phyloP scores from a whole-genome alignment of 2,797 vertebrate species.

The Lutjanus argentimaculatus region DNA sequence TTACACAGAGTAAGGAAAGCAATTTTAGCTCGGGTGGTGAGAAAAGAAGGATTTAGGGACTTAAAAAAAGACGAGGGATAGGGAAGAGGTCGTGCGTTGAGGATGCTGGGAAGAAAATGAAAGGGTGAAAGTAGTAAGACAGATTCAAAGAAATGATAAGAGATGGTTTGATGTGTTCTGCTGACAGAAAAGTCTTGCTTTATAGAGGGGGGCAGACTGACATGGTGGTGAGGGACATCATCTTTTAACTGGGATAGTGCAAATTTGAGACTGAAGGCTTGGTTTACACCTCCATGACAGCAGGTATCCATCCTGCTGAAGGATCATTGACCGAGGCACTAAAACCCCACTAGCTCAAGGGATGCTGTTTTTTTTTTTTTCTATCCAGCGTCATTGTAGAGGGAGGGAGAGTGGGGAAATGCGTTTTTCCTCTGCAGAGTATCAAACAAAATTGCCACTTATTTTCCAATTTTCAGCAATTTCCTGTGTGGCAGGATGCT shows the following conservation, averaged over 20 bases:
- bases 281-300: conserved; percentile 41
- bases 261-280: conserved; percentile 42
- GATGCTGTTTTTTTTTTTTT: neutral
- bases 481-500: conserved; percentile 33
- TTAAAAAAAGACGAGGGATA: conserved; percentile 50
- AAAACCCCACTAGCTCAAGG: conserved; percentile 12
- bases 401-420: neutral
- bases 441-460: conserved; percentile 38
- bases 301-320: conserved; percentile 39
- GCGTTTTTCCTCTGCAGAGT: conserved; percentile 7
- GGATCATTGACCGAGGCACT: conserved; percentile 34
- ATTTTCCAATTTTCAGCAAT: conserved; percentile 44
- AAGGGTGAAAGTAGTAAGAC: conserved; percentile 6
- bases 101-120: conserved; percentile 47
- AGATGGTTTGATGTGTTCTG: conserved; percentile 49
- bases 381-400: conserved; percentile 1
- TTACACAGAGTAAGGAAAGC: conserved; percentile 61
- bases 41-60: conserved; percentile 43
- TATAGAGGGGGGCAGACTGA: conserved; percentile 15
- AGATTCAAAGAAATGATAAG: conserved; percentile 50
- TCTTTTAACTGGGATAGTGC: conserved; percentile 35
- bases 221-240: conserved; percentile 20
- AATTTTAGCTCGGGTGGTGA: conserved; percentile 54
- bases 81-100: conserved; percentile 31
- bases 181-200: conserved; percentile 38